Evolutionary conservation across 2,113 vertebrate species (phyloP), one percentile per base, ranked within the genome.

Genomic region (Muntiacus muntjak): DNA sequence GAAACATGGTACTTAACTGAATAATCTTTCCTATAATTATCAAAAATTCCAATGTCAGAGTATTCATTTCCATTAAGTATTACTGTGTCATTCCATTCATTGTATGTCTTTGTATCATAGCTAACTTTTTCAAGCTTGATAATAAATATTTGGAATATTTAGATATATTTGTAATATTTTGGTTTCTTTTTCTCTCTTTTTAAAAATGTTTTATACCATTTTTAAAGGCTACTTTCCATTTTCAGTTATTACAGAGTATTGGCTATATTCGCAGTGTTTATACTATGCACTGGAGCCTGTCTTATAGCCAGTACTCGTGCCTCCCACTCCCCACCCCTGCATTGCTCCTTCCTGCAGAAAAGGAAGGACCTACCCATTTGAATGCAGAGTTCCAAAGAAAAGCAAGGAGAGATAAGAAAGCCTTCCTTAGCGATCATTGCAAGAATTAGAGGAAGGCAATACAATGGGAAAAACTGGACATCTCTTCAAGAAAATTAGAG

Each of bases 61-160:
- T 81, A 54, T 86, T 96, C 6, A 58, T 92, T 91, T 92, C 45
- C 11, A n/a, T 92, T 87, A 94, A 50, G 7, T 58, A 91, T 91
- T 28, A 79, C 23, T 92, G 21, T 19, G 36, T 9, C n/a, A 71
- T 92, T 92, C 25, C 57, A 93, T 94, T 78, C 21, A 74, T 86
- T 78, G 8, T 94, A 64, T 71, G 15, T 94, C 11, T 62, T 87
- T 83, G 47, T 83, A 30, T 50, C 17, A 30, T 91, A 71, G 36
- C 12, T 45, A 17, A 23, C 36, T 62, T 91, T 96, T 95, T 92
- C n/a, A 93, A 58, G 95, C 10, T 94, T 92, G 67, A 33, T 89
- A 60, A 40, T 93, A 94, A 92, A 64, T 86, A 43, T 25, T 95
- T 33, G 87, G 60, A 84, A 60, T 92, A n/a, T 81, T 45, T 94